These are phyloP conservation scores for Colletes latitarsis DNA, from an alignment of 1,140 invertebrate genomes.

Conservation along the genomic window DNA sequence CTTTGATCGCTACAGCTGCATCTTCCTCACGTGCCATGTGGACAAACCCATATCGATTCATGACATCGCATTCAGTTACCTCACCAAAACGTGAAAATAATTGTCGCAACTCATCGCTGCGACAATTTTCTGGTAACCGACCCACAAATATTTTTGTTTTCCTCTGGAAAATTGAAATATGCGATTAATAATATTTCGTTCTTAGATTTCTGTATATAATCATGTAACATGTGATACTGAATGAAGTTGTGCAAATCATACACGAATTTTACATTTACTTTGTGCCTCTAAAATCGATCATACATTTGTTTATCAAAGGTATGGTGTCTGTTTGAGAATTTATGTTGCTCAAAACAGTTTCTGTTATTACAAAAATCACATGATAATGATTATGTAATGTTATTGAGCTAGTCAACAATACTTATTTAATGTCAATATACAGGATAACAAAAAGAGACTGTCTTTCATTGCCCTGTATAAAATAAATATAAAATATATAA, in stretches of 20 bases:
- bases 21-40: conserved; percentile 80
- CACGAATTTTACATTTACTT: conserved; percentile 31
- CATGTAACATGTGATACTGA: conserved; percentile 26
- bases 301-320: conserved; percentile 60
- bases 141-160: conserved; percentile 81
- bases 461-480: too few species aligned
- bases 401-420: conserved; percentile 55
- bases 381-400: conserved; percentile 63
- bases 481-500: conserved; percentile 1
- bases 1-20: conserved; percentile 77
- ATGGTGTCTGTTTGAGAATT: conserved; percentile 79
- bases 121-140: conserved; percentile 79
- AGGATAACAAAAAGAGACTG: too few species aligned
- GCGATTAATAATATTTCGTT: conserved; percentile 25
- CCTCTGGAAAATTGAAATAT: conserved; percentile 68
- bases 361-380: conserved; percentile 57
- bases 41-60: conserved; percentile 80
- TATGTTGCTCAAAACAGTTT: conserved; percentile 71
- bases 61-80: conserved; percentile 80
- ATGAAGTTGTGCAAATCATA: conserved; percentile 8
- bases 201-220: background rate
- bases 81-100: conserved; percentile 79
- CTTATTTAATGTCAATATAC: background rate
- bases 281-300: conserved; percentile 76
- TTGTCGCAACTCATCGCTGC: conserved; percentile 77